phyloP scores from a whole-genome alignment of 2,888 invertebrate species.

The Nasonia oneida region DNA sequence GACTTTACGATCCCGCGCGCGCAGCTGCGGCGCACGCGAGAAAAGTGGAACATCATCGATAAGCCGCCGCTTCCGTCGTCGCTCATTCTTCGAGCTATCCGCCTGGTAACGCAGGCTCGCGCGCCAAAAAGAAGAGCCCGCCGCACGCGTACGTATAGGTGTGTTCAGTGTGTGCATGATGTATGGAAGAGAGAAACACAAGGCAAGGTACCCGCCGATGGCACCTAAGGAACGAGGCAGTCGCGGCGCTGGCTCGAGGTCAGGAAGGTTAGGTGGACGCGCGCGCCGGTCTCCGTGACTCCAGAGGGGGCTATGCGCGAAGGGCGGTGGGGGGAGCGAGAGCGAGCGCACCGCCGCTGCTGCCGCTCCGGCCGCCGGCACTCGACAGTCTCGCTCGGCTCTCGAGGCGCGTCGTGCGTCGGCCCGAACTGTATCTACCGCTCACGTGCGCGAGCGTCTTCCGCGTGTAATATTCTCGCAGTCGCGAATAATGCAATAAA shows the following conservation, averaged over 20 bases:
- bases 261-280: conserved; percentile 56
- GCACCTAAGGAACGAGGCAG: neutral
- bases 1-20: neutral
- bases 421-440: neutral
- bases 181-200: neutral
- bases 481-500: neutral
- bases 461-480: neutral
- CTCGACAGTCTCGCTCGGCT: conserved; percentile 56
- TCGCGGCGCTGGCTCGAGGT: conserved; percentile 16
- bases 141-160: neutral
- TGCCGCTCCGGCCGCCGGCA: neutral
- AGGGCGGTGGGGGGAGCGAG: neutral
- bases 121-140: neutral
- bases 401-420: conserved; percentile 48
- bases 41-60: conserved; percentile 51
- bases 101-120: neutral
- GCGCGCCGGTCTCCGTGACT: conserved; percentile 49
- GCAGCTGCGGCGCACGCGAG: conserved; percentile 7
- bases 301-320: neutral
- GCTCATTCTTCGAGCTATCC: conserved; percentile 5
- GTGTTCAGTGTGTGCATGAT: neutral
- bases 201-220: neutral
- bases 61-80: conserved; percentile 13
- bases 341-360: neutral
- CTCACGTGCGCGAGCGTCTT: neutral